Conservation (phyloP, 2,113 vertebrate species). For the Antechinus stuartii region DNA sequence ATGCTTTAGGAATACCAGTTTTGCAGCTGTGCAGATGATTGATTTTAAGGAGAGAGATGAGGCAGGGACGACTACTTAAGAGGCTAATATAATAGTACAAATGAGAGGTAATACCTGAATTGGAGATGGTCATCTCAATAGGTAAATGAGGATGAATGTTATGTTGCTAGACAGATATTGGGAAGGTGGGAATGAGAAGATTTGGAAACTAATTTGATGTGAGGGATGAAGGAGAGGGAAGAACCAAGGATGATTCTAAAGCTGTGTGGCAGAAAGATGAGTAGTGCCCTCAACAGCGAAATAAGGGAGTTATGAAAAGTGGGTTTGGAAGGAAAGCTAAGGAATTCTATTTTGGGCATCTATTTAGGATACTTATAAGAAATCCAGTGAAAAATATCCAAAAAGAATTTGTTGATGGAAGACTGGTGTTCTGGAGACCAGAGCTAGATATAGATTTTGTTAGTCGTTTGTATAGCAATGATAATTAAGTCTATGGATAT, state of each 20-base stretch:
- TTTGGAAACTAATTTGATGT: not conserved
- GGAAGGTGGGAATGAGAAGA: no score
- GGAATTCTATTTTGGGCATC: not conserved
- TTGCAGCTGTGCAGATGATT: not conserved
- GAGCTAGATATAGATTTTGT: no score
- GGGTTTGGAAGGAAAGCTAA: not conserved
- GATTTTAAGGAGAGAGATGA: not conserved
- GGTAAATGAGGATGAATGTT: not conserved
- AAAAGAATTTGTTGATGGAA: no score
- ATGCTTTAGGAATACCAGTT: not conserved
- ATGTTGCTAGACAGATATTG: not conserved
- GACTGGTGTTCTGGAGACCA: no score
- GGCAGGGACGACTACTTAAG: not conserved
- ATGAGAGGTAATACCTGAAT: not conserved
- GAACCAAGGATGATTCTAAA: not conserved
- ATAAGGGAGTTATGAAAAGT: not conserved
- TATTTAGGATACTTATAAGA: no score
- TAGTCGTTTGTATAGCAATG: no score
- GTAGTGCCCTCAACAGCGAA: not conserved
- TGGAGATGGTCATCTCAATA: not conserved
- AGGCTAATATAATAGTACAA: not conserved
- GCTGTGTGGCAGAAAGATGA: not conserved
- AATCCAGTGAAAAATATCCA: no score
- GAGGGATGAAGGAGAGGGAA: not conserved
- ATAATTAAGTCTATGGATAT: no score